Conservation (phyloP, 1,140 invertebrate species). For the Lamellibrachia luymesi region DNA sequence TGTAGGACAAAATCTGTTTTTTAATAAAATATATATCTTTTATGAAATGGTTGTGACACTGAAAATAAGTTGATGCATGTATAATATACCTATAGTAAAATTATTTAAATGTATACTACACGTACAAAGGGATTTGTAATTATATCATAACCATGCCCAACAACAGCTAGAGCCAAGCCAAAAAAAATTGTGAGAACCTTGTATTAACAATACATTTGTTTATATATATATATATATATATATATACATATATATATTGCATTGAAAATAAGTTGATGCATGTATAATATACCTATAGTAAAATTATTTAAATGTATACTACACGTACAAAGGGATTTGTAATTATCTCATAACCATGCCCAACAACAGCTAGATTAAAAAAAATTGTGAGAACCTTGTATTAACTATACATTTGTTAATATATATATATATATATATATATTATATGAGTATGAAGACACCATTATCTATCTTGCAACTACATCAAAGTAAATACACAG, state of each 20-base stretch:
- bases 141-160: background rate
- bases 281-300: background rate
- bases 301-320: background rate
- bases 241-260: too few species aligned
- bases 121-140: background rate
- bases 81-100: background rate
- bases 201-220: background rate
- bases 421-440: slow-evolving; percentile 18
- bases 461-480: background rate
- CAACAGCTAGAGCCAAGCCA: background rate
- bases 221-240: slow-evolving; percentile 15
- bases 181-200: background rate
- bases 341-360: background rate
- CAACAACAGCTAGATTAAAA: background rate
- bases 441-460: background rate
- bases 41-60: background rate
- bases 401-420: slow-evolving; percentile 10
- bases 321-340: background rate
- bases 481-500: background rate
- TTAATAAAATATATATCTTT: background rate
- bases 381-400: background rate
- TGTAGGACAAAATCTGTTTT: background rate
- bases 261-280: background rate
- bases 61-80: background rate
- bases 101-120: background rate